Conservation (phyloP, 1,140 invertebrate species). For the Aethina tumida region DNA sequence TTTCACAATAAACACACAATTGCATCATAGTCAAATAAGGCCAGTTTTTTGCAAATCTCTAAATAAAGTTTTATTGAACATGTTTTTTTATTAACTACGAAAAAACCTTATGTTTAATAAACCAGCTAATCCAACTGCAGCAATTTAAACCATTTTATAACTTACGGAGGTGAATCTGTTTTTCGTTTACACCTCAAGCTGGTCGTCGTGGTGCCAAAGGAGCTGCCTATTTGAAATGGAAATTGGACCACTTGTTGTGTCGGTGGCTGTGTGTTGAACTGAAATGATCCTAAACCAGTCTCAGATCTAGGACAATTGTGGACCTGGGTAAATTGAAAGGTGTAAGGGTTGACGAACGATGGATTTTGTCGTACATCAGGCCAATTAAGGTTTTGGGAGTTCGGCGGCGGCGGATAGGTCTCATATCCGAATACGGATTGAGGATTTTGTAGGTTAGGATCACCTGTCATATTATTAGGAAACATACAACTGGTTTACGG, state of each 20-base stretch:
- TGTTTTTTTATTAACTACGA: too few relatives aligned
- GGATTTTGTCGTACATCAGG: slow-evolving; percentile 3
- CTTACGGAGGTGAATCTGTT: slow-evolving; percentile 30
- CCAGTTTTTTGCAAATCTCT: too few relatives aligned
- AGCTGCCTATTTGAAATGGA: slow-evolving; percentile 15
- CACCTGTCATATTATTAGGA: slow-evolving; percentile 25
- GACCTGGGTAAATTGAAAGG: slow-evolving; percentile 8
- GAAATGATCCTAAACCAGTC: slow-evolving; percentile 13
- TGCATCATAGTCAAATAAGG: too few relatives aligned
- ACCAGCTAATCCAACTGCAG: too few relatives aligned
- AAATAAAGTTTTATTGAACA: too few relatives aligned
- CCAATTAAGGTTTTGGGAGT: slow-evolving; percentile 4
- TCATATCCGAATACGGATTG: slow-evolving; percentile 23
- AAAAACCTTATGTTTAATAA: too few relatives aligned
- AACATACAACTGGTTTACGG: slow-evolving; percentile 13
- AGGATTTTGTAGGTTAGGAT: slow-evolving; percentile 28
- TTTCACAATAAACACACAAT: too few relatives aligned
- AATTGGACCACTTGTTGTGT: slow-evolving; percentile 15
- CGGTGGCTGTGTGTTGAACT: slow-evolving; percentile 13
- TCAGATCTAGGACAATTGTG: neutral
- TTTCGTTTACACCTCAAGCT: slow-evolving; percentile 24
- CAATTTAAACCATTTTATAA: slow-evolving; percentile 8
- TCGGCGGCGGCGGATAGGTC: slow-evolving; percentile 16
- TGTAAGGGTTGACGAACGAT: slow-evolving; percentile 14
- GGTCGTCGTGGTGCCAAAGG: slow-evolving; percentile 6